Conservation (phyloP, 2,888 invertebrate species). For the Rhagonycha fulva region DNA sequence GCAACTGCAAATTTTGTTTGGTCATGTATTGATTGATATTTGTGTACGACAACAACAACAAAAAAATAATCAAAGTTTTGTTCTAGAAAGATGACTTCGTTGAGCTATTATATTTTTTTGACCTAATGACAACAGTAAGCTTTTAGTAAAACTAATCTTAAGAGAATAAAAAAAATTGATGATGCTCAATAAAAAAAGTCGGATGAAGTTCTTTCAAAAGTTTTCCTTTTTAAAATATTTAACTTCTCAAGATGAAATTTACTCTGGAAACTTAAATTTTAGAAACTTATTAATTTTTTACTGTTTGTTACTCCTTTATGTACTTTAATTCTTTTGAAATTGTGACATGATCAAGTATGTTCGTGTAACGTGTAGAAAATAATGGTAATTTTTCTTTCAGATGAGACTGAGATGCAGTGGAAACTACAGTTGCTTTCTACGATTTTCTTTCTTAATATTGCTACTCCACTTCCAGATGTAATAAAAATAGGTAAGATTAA, state of each 20-base stretch:
- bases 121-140: not conserved
- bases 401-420: constrained; percentile 43
- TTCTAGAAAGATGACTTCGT: not conserved
- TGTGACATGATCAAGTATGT: constrained; percentile 17
- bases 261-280: no score
- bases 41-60: not conserved
- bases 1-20: not conserved
- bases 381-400: constrained; percentile 38
- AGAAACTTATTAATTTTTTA: not conserved
- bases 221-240: not conserved
- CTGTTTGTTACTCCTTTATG: constrained; percentile 3
- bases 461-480: constrained; percentile 55
- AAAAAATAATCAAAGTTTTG: not conserved
- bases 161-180: not conserved
- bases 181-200: not conserved
- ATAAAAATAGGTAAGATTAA: constrained; percentile 58
- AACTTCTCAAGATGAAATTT: not conserved
- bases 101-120: not conserved
- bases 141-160: not conserved
- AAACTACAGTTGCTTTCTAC: constrained; percentile 37
- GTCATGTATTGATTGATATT: not conserved
- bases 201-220: not conserved
- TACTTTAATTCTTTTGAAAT: constrained; percentile 9
- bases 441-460: constrained; percentile 36
- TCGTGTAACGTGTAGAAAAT: constrained; percentile 4